phyloP scores from a whole-genome alignment of 2,888 invertebrate species.

The Drosophila diplacantha region DNA sequence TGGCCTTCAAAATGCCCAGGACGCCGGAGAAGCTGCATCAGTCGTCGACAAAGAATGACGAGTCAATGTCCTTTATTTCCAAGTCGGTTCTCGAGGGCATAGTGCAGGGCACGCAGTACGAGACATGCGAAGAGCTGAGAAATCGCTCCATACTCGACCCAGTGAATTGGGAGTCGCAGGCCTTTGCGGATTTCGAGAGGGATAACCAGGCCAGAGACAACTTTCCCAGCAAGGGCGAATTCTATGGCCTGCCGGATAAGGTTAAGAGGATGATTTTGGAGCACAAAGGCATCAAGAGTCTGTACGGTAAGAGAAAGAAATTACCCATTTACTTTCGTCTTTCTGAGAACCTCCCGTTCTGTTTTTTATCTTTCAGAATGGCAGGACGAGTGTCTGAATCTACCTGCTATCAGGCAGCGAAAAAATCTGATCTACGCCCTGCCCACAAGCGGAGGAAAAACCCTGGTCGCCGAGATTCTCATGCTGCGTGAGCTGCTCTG shows the following conservation, averaged over 20 bases:
- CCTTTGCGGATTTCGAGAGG: slow-evolving; percentile 59
- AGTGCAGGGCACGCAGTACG: slow-evolving; percentile 74
- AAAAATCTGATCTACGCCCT: slow-evolving; percentile 93
- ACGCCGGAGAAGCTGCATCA: slow-evolving; percentile 23
- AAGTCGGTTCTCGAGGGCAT: slow-evolving; percentile 46
- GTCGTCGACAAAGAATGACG: slow-evolving; percentile 21
- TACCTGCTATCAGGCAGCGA: slow-evolving; percentile 84
- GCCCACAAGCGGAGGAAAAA: slow-evolving; percentile 98
- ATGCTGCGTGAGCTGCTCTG: slow-evolving; percentile 92
- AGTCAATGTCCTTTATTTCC: slow-evolving; percentile 44
- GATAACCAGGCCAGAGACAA: slow-evolving; percentile 21
- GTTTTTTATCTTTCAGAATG: slow-evolving; percentile 83
- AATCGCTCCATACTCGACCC: slow-evolving; percentile 61
- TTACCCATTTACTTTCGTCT: too few species aligned
- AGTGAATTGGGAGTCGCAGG: slow-evolving; percentile 73
- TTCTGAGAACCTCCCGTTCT: neutral
- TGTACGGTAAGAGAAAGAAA: slow-evolving; percentile 84
- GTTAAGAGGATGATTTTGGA: slow-evolving; percentile 85
- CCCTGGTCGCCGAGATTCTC: slow-evolving; percentile 96
- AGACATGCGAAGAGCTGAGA: slow-evolving; percentile 63
- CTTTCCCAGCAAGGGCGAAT: slow-evolving; percentile 79
- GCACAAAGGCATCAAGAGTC: slow-evolving; percentile 86
- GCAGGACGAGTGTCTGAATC: slow-evolving; percentile 93
- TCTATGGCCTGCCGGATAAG: slow-evolving; percentile 87
- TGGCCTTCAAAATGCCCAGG: slow-evolving; percentile 66